Evolutionary conservation across 2,888 invertebrate genomes (phyloP).

Genomic region (Lepidonotus clava): DNA sequence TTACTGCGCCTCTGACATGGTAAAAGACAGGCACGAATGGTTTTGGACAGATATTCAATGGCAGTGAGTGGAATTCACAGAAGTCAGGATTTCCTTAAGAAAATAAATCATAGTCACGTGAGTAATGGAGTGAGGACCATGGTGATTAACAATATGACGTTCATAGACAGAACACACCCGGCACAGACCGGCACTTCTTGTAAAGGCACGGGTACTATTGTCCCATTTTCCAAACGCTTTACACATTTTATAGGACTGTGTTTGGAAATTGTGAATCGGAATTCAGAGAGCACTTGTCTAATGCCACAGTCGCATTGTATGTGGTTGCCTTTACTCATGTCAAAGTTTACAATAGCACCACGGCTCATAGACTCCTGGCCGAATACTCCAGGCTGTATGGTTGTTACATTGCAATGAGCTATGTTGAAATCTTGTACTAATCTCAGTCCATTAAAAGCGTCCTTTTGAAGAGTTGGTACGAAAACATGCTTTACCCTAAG

Average conservation of each 20-base stretch:
- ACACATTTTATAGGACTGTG: neutral
- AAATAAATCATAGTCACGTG: neutral
- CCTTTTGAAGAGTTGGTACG: neutral
- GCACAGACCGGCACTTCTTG: neutral
- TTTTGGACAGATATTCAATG: neutral
- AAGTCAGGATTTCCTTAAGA: neutral
- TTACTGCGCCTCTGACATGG: too few relatives aligned
- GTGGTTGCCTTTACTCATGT: neutral
- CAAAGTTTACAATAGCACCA: constrained; percentile 5
- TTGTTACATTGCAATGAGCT: constrained; percentile 15
- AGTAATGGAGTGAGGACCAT: neutral
- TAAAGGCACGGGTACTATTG: neutral
- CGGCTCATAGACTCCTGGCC: neutral
- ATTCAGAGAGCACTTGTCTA: neutral
- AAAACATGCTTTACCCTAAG: neutral
- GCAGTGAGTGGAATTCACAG: constrained; percentile 29
- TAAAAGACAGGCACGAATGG: too few relatives aligned
- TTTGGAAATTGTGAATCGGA: neutral
- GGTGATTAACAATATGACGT: neutral
- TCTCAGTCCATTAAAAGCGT: neutral
- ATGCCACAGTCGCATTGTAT: constrained; percentile 20
- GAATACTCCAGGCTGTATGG: constrained; percentile 10
- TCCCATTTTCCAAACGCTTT: neutral
- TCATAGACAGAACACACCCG: neutral
- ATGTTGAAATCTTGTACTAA: neutral